Base-by-base conservation (phyloP, 2,797 vertebrate species). In the Mallotus villosus region DNA sequence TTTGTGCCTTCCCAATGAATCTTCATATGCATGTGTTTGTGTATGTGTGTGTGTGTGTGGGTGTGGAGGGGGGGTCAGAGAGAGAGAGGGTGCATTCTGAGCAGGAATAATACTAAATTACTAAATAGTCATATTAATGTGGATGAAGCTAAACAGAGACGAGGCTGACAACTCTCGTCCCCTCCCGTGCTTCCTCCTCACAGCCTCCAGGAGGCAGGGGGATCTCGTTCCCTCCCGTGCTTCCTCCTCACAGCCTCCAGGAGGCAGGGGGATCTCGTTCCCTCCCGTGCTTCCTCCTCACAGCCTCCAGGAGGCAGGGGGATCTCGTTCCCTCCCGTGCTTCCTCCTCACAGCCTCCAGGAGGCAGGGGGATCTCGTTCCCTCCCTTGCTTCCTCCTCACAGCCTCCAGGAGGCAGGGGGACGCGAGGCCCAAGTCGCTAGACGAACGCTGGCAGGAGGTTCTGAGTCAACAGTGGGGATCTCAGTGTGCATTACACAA, bases 381-480 rank as follows among this genome's bases (percentile, higher is more conserved):
- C 2, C 32, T 59, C 9, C 57, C 14, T 27, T 69, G 25, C 2
- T 1, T 19, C 41, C 53, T 59, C 53, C 51, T 32, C 24, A 72
- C 53, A 65, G 49, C 14, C 62, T 65, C 41, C 14, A 25, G 27
- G 25, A 77, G 67, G 25, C 46, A 3, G 62, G 63, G 71, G 19
- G 51, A 55, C 41, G 51, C n/a, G 5, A 1, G 25, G 22, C 32
- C 32, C 59, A n/a, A 61, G 67, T 12, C 29, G 68, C 63, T 12
- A 67, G 49, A 59, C 55, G 6, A 53, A 70, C 19, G 51, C 3
- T 63, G 12, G 63, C 55, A 27, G 29, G 53, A 70, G 67, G 71
- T 49, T 68, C 63, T 25, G 74, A 70, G 57, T 58, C 21, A 73
- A 67, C 67, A 63, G 58, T 14, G 17, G 5, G 55, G 63, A 63